Evolutionary conservation across 2,797 vertebrate genomes (phyloP), one percentile per base, ranked within the genome.

Genomic region (Hyperoplus lanceolatus): DNA sequence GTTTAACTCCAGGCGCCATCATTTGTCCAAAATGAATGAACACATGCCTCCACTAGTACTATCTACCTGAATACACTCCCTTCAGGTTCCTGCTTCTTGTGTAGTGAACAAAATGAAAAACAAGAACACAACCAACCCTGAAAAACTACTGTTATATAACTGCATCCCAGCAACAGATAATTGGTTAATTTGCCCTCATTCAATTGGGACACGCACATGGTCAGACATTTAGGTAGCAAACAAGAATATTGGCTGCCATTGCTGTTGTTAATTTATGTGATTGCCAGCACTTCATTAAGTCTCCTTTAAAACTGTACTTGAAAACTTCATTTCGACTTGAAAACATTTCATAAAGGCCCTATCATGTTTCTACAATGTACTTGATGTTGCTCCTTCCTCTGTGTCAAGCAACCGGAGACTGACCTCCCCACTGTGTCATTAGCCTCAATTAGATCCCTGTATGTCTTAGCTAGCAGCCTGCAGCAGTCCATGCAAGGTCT

Each of bases 11-110:
- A 39, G 45, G 77, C 49, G 64, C 49, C 42, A 65, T 64, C 77
- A 81, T 75, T 63, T 82, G 79, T 67, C 79, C 43, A 58, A 18
- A 79, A 58, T 77, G 53, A 90, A 88, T 67, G 68, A 78, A 58
- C 62, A 18, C 77, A 82, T 72, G 64, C 55, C 21, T 59, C 3
- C 0, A 55, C 65, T 68, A 18, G 49, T 21, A 57, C 73, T 50
- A 75, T 70, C 78, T 75, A 75, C 60, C 69, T 74, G 84, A 90
- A 77, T 78, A 70, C 57, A 38, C 36, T 64, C 54, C 21, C 13
- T 70, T 66, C 55, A 55, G 61, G 55, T 36, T 81, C 73, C 81
- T 15, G 29, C 8, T 59, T 71, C 63, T 77, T 73, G 64, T 18
- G 14, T 46, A 13, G 39, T 6, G 15, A 13, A 55, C 8, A 4